A percentile compares a stretch with the other conserved stretches of the same genome.
Evolutionary conservation across 2,113 vertebrate species (phyloP).

Genomic region (Oriolus oriolus): DNA sequence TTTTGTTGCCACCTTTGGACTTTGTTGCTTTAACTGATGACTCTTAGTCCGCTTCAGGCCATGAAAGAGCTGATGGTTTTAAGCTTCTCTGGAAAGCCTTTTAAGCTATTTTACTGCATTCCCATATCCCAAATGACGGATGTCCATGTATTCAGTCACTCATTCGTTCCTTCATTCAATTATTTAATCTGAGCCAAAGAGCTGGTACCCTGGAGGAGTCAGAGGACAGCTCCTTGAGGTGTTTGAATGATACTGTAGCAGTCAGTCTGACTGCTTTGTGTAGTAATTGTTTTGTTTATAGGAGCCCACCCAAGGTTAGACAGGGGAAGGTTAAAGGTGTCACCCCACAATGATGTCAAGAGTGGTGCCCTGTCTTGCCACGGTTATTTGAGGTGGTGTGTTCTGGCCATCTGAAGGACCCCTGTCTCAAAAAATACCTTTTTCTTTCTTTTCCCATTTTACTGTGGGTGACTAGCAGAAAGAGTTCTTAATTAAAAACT

Average conservation of each 20-base stretch:
- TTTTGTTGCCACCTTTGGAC: not conserved
- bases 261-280: not conserved
- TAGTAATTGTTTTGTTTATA: not conserved
- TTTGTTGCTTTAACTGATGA: not conserved
- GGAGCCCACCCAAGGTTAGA: not conserved
- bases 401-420: not conserved
- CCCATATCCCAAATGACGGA: accelerated
- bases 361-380: not conserved
- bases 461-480: not conserved
- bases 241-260: not conserved
- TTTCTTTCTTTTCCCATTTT: not conserved
- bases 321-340: not conserved
- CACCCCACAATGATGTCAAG: not conserved
- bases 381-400: not conserved
- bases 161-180: not conserved
- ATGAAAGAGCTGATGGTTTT: not conserved
- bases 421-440: not conserved
- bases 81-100: not conserved
- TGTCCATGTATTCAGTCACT: not conserved
- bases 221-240: not conserved
- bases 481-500: not conserved
- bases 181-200: not conserved
- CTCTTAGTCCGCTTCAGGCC: not conserved
- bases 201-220: not conserved
- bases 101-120: not conserved